Evolutionary conservation across 2,888 invertebrate genomes (phyloP).

Genomic region (Actias luna): DNA sequence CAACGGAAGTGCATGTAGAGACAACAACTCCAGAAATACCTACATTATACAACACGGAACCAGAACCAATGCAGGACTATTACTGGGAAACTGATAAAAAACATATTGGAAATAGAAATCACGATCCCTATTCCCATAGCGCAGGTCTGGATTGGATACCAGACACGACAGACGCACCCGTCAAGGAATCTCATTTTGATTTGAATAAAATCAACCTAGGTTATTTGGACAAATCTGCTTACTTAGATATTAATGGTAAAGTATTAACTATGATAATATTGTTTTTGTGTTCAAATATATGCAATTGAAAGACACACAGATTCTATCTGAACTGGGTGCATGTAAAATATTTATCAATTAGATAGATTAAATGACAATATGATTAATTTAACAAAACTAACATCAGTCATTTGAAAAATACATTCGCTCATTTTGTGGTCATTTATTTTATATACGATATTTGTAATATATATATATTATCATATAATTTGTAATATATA

Average conservation of each 20-base stretch:
- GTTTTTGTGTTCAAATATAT: conserved; percentile 36
- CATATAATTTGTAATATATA: too few species aligned
- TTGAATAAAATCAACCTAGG: conserved; percentile 58
- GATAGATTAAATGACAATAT: neutral
- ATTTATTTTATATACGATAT: neutral
- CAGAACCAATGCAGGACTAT: conserved; percentile 70
- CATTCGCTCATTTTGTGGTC: neutral
- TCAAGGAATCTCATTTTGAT: conserved; percentile 74
- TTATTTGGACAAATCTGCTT: conserved; percentile 57
- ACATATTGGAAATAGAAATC: conserved; percentile 54
- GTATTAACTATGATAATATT: conserved; percentile 52
- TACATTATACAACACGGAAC: conserved; percentile 38
- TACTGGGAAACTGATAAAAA: conserved; percentile 74
- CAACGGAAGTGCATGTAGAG: conserved; percentile 41
- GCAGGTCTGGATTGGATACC: conserved; percentile 65
- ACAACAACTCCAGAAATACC: conserved; percentile 30
- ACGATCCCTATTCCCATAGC: conserved; percentile 66
- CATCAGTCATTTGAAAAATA: neutral
- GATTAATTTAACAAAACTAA: conserved; percentile 3
- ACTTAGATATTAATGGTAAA: conserved; percentile 64
- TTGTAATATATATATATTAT: neutral
- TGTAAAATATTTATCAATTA: conserved; percentile 30
- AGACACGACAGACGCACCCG: conserved; percentile 61
- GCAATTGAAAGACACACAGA: conserved; percentile 75
- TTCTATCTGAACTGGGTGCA: conserved; percentile 66